Base-by-base conservation (phyloP, 2,888 invertebrate genomes). In the Eupithecia inturbata region DNA sequence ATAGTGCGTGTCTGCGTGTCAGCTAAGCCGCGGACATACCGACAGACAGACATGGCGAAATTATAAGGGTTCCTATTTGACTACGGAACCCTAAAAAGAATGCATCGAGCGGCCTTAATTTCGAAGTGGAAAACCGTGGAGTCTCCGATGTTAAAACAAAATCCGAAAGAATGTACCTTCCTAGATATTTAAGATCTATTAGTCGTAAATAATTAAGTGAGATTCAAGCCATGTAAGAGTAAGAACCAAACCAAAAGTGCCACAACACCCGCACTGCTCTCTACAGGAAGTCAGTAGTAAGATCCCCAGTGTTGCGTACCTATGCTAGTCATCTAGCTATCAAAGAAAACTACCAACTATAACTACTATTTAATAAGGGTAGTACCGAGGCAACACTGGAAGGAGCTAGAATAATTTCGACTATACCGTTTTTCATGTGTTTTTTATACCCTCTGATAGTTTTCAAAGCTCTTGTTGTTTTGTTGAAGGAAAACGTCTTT, bases 341-440 rank as follows among this genome's bases (percentile, higher is more conserved):
- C 67, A 57, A 69, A 72, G 53, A 78, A 80, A 80, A 60, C 39
- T 68, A 68, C 68, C 22, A 36, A 62, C 73, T 69, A 73, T 63
- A 2, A 22, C 72, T 68, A 73, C 69, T 10, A 60, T 57, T 60
- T 60, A 60, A 28, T 28, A 28, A 60, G 57, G 57, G 26, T 26
- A 57, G 26, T 57, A 57, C 79, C 80, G 84, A 79, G 87, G 91
- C 91, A 90, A 91, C 90, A 90, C 91, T 84, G 88, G 82, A 84
- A 86, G 85, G 81, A 79, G 81, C 89, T 91, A 91, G 81, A 78
- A 78, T 82, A 77, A 68, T 79, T 84, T 82, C 14, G 82, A 86
- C 87, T 88, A 88, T 85, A 81, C 85, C 82, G 6, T 57, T 57
- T 6, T 60, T 28, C 60, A 16, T 60, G 3, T 22, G 1, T 28